Evolutionary conservation across 2,113 vertebrate genomes (phyloP), one percentile per base, ranked within the genome.

Genomic region (Larimichthys crocea): DNA sequence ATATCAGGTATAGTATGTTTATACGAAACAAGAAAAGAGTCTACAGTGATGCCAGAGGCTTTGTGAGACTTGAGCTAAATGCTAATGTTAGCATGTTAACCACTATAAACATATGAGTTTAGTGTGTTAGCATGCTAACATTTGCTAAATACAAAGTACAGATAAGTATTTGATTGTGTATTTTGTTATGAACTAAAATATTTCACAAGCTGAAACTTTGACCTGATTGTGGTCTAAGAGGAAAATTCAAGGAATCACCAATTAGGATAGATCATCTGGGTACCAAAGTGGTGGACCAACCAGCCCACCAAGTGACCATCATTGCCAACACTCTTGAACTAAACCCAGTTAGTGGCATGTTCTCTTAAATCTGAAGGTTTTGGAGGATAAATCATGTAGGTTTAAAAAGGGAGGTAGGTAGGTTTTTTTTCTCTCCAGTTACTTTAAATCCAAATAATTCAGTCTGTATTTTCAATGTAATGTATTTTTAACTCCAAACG

Each of bases 401-500:
- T 74, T 67, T 53, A 10, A 63, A 3, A 42, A 50, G 3, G 14
- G 10, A 26, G n/a, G n/a, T n/a, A n/a, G n/a, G n/a, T n/a, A 53
- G 3, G 17, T 15, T 22, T 42, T 31, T 6, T 22, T 24, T 24
- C 24, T 68, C 15, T 35, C 19, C 15, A 44, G 20, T 44, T 10
- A n/a, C 55, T 60, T 46, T 50, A 60, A 74, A 68, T 20, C 29
- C 53, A 17, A 26, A 12, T 24, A 24, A 29, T 31, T 35, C 26
- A 24, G 19, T 26, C 17, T 56, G 14, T 15, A 63, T 63, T 64
- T 80, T 56, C 49, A 53, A 65, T 65, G 17, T 62, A 3, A 10
- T 49, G 4, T 9, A 55, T 60, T 66, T 85, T 48, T 40, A 67
- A 84, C 74, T 65, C 31, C 55, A 71, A 78, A 46, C 59, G 1